Conservation (phyloP, 2,888 invertebrate genomes). For the Hipparchia sbordonii region DNA sequence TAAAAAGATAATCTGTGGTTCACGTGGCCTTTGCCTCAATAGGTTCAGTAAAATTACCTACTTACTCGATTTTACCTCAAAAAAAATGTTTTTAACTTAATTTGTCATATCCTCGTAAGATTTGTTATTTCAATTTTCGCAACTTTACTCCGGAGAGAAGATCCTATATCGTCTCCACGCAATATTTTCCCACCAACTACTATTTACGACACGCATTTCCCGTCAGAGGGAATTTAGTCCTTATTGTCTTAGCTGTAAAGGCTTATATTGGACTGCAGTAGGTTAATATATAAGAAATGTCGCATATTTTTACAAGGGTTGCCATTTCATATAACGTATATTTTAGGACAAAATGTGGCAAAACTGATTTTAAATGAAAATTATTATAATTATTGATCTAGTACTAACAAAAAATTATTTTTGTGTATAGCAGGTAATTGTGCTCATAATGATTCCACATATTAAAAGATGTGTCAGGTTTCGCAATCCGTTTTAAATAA, state of each 20-base stretch:
- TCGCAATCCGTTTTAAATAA: too few relatives aligned
- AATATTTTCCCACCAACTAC: conserved; percentile 14
- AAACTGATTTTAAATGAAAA: not conserved
- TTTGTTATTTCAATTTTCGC: conserved; percentile 29
- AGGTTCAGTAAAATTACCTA: too few relatives aligned
- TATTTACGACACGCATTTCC: conserved; percentile 19
- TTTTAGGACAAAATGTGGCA: not conserved
- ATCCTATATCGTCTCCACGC: conserved; percentile 7
- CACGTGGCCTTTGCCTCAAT: too few relatives aligned
- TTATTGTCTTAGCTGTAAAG: not conserved
- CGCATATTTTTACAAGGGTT: conserved; percentile 5
- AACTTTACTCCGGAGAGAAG: not conserved
- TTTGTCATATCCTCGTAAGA: conserved; percentile 9
- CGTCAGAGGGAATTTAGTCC: conserved; percentile 3
- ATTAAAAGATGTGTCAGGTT: too few relatives aligned
- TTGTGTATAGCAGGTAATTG: too few relatives aligned
- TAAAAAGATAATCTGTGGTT: too few relatives aligned
- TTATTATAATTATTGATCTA: too few relatives aligned
- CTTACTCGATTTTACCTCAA: not conserved
- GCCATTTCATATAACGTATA: not conserved
- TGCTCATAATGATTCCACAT: too few relatives aligned
- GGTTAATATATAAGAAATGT: not conserved
- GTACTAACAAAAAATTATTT: too few relatives aligned
- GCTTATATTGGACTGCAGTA: not conserved
- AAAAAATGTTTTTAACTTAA: not conserved